Base-by-base conservation (phyloP, 1,140 invertebrate species). In the Drosophila trapezifrons region DNA sequence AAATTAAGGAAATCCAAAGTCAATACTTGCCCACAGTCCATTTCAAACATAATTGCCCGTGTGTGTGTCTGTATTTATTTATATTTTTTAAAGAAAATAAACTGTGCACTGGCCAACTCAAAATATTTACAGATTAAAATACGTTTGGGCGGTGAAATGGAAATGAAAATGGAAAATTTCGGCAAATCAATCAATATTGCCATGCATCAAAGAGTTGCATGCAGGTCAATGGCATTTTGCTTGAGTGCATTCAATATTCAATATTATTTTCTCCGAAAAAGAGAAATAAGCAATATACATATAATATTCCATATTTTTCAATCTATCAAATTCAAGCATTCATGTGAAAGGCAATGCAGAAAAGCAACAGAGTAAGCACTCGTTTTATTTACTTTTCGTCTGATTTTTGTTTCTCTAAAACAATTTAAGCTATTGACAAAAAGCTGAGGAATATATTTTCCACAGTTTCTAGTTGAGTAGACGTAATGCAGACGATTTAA, bases 301-400 rank as follows among this genome's bases (percentile, higher is more conserved):
- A 52, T 45, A 38, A 43, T 51, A 56, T 56, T 49, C 29, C 22
- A 55, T 49, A 67, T 76, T 75, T 80, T 67, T 17, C 45, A 62
- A 82, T 85, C 70, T 86, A 86, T 85, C 78, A 82, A 86, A 82
- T 49, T 82, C 58, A 73, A 78, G 64, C 78, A 86, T 18, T 57
- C 63, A 70, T 78, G 78, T 76, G 82, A 59, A 76, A 85, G 51
- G 57, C 42, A 43, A 86, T 78, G 58, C 54, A 65, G 62, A 18
- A 63, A 25, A 27, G 17, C 40, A 51, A 18, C 38, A 40, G 54
- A 67, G 58, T 38, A 43, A 25, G 35, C 45, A 47, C 20, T 22
- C 9, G 32, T 18, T 56, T 52, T 66, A 18, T 56, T 38, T 46
- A 18, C 22, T 25, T 37, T 47, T 57, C 3, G 12, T 17, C 9